A percentile compares a stretch with the other conserved stretches of the same genome.
Conservation (phyloP, 2,888 invertebrate genomes). For the Brassicogethes aeneus region DNA sequence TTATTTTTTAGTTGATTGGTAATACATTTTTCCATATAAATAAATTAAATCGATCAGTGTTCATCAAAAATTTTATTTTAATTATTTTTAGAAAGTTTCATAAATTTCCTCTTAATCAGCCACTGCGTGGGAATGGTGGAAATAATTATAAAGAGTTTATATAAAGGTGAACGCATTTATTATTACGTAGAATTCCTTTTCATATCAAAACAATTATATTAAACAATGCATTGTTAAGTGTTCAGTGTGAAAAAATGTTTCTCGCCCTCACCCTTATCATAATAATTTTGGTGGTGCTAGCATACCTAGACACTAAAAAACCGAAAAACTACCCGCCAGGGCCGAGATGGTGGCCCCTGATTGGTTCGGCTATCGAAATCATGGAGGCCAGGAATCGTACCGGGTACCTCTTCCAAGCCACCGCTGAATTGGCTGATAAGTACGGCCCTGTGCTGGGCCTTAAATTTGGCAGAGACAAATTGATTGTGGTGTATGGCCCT, state of each 20-base stretch:
- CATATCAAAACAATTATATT: no score
- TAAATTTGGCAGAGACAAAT: constrained; percentile 62
- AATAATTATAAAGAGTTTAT: no score
- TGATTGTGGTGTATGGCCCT: constrained; percentile 59
- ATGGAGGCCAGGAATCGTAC: constrained; percentile 50
- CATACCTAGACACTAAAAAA: constrained; percentile 60
- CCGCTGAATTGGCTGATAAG: constrained; percentile 50
- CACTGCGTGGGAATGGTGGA: no score
- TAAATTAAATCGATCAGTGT: no score
- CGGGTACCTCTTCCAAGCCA: constrained; percentile 61
- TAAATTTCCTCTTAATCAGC: no score
- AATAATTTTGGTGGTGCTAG: constrained; percentile 49
- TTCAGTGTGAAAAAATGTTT: constrained; percentile 50
- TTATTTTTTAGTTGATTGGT: no score
- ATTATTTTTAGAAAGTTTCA: no score
- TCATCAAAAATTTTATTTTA: no score
- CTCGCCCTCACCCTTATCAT: constrained; percentile 48
- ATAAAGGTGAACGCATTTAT: no score
- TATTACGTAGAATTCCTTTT: no score
- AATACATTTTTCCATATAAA: no score
- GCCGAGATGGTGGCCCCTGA: constrained; percentile 69
- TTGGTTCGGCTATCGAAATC: constrained; percentile 65
- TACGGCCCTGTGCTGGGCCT: constrained; percentile 62
- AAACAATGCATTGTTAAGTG: no score
- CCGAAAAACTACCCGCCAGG: constrained; percentile 75